phyloP scores from a whole-genome alignment of 2,113 vertebrate genomes.

The Tonatia bakeri region DNA sequence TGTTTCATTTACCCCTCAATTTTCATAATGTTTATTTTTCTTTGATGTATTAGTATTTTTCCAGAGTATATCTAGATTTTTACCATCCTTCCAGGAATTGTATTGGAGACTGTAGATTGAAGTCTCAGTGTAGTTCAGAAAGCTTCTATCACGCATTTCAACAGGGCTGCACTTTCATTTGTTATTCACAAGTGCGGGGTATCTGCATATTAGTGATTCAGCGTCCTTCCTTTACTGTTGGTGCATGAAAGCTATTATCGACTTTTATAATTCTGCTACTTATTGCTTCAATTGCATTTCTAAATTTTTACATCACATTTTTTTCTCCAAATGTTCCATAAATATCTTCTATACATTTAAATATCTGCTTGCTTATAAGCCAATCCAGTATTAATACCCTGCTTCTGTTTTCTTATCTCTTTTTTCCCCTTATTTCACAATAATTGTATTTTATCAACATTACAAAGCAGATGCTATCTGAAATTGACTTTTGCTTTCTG shows the following conservation, averaged over 20 bases:
- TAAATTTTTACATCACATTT: not conserved
- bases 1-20: not conserved
- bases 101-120: not conserved
- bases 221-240: not conserved
- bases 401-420: not conserved
- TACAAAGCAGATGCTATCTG: not conserved
- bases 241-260: not conserved
- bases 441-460: not conserved
- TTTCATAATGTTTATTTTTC: not conserved
- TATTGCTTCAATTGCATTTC: not conserved
- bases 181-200: not conserved
- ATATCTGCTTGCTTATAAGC: not conserved
- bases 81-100: not conserved
- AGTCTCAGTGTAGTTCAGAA: not conserved
- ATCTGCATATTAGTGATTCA: not conserved
- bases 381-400: not conserved
- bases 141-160: not conserved
- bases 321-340: not conserved
- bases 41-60: not conserved
- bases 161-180: no score
- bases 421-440: not conserved
- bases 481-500: not conserved
- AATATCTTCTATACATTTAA: not conserved
- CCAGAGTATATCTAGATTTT: not conserved
- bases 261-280: not conserved